These are phyloP conservation scores for Thamnaconus septentrionalis DNA, from an alignment of 2,113 vertebrate genomes.

Conservation along the genomic window DNA sequence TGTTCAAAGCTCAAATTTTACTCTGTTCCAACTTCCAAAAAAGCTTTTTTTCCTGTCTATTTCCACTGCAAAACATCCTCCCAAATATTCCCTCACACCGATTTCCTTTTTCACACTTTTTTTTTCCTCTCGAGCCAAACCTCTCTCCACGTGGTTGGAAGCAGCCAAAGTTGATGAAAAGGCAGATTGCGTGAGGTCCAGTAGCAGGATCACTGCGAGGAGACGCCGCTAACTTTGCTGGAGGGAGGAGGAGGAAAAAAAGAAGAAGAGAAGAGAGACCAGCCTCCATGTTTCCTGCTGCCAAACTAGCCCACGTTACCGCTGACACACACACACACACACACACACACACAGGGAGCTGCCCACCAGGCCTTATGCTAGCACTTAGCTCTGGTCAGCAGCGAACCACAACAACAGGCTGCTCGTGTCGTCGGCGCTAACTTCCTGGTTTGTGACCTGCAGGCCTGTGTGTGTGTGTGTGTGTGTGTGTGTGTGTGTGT, in stretches of 20 bases:
- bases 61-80: background rate
- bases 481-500: too few species aligned
- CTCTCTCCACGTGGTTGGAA: slow-evolving; percentile 32
- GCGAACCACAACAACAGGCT: slow-evolving; percentile 62
- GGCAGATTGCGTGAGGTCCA: slow-evolving; percentile 38
- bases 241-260: background rate
- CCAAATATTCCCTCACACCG: too few species aligned
- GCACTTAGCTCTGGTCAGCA: slow-evolving; percentile 53
- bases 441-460: slow-evolving; percentile 36
- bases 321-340: slow-evolving; percentile 32
- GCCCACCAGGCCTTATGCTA: slow-evolving; percentile 56
- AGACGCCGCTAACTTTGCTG: slow-evolving; percentile 26
- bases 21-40: slow-evolving; percentile 18
- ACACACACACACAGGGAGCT: slow-evolving; percentile 41
- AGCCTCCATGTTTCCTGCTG: slow-evolving; percentile 26
- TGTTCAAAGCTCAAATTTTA: slow-evolving; percentile 28
- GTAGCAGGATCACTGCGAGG: slow-evolving; percentile 29
- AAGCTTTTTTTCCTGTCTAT: background rate
- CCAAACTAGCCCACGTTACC: slow-evolving; percentile 52
- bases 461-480: background rate
- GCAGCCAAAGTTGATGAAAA: slow-evolving; percentile 46
- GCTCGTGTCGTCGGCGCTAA: slow-evolving; percentile 28
- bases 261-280: slow-evolving; percentile 13
- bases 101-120: slow-evolving; percentile 1
- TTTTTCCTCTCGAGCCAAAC: slow-evolving; percentile 35